phyloP scores from a whole-genome alignment of 2,113 vertebrate species.

The Halcyon senegalensis region DNA sequence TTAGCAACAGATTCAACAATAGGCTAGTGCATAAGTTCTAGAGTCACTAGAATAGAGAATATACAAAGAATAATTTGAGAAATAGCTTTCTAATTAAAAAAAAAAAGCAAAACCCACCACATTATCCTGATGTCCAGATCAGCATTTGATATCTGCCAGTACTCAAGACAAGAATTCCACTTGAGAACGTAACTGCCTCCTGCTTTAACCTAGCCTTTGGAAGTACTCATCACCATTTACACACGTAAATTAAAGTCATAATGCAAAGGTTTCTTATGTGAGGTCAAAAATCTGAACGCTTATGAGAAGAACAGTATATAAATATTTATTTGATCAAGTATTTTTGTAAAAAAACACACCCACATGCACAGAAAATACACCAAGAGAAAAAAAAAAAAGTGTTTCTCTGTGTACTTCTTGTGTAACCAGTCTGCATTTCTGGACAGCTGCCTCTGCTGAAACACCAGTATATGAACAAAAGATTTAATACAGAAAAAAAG shows the following conservation, averaged over 20 bases:
- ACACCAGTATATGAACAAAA: not conserved
- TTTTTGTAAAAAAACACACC: not conserved
- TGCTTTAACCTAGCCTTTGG: not conserved
- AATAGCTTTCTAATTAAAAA: not conserved
- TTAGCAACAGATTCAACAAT: conserved; percentile 70
- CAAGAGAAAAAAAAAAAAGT: not conserved
- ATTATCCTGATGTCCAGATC: not conserved
- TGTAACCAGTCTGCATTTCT: not conserved
- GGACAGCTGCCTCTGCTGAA: not conserved
- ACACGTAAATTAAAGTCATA: not conserved
- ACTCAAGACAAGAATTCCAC: not conserved
- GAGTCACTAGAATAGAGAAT: conserved; percentile 1
- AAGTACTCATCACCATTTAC: not conserved
- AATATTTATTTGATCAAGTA: not conserved
- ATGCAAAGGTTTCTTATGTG: not conserved
- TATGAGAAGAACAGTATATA: not conserved
- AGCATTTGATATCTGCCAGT: not conserved
- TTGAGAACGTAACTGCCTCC: not conserved
- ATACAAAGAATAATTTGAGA: not conserved
- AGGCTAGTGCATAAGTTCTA: not conserved
- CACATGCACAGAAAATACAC: not conserved
- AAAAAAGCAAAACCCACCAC: not conserved
- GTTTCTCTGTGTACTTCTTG: not conserved
- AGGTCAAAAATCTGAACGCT: not conserved
- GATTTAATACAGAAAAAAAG: not conserved